phyloP scores from a whole-genome alignment of 2,113 vertebrate genomes.

The Xenopus tropicalis region DNA sequence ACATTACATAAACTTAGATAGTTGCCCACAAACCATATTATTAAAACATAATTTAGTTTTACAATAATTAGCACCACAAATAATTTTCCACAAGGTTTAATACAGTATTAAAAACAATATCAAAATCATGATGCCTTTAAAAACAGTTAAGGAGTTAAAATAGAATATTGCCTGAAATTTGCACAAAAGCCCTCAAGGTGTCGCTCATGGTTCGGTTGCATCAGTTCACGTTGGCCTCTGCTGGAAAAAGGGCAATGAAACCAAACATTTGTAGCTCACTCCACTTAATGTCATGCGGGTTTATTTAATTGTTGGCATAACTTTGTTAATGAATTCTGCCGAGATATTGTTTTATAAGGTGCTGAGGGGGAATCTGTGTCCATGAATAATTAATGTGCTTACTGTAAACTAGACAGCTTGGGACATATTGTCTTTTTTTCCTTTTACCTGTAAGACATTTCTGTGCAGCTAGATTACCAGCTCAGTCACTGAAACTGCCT shows the following conservation, averaged over 20 bases:
- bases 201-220: conserved; percentile 53
- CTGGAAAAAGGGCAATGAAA: conserved; percentile 3
- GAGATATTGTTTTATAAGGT: conserved; percentile 21
- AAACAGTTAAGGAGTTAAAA: not conserved
- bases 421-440: conserved; percentile 38
- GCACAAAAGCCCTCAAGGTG: conserved; percentile 61
- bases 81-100: too few species aligned
- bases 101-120: too few species aligned
- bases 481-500: not conserved
- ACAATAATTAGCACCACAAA: too few species aligned
- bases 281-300: conserved; percentile 37
- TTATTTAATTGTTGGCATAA: not conserved
- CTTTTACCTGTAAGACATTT: conserved; percentile 33
- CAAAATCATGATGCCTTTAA: too few species aligned
- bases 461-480: conserved; percentile 17
- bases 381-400: conserved; percentile 20
- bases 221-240: not conserved
- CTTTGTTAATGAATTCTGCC: conserved; percentile 43
- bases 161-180: conserved; percentile 42
- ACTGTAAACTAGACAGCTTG: conserved; percentile 34
- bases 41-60: too few species aligned
- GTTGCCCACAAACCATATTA: too few species aligned
- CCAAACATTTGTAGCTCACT: conserved; percentile 45
- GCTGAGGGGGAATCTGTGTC: conserved; percentile 25
- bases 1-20: too few species aligned